Evolutionary conservation across 2,113 vertebrate species (phyloP), one percentile per base, ranked within the genome.

Genomic region (Tachysurus vachellii): DNA sequence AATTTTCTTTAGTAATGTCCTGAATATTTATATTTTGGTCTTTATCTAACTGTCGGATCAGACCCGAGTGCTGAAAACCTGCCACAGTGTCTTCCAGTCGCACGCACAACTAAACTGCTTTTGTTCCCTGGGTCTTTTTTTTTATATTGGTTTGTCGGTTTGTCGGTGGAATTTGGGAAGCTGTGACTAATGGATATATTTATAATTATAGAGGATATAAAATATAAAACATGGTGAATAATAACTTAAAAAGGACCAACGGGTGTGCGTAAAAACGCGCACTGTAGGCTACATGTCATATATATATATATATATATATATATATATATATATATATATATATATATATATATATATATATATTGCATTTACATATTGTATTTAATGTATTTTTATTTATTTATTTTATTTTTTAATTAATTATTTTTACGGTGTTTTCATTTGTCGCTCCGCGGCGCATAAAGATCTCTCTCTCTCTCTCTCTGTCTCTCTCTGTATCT

Each of bases 41-140:
- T 26, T 7, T 53, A 11, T 76, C 53, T 53, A 76, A 50, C 53
- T 76, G 47, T 76, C 73, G 73, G 73, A 53, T 54, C 50, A 80
- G 28, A 21, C 16, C 3, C 53, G 77, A 57, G 53, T 36, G 53
- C 50, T 53, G 11, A 57, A 57, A 80, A 57, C 12, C 75, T 53
- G 44, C 21, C 73, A 77, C 75, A n/a, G 75, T 31, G n/a, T 28
- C 50, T 14, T 77, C 10, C 47, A 53, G 75, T 77, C 75, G 75
- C 75, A 77, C 70, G 75, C 75, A 77, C 70, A 54, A 77, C 75
- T 77, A 2, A 54, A 54, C 50, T 80, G 77, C 77, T 80, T 36
- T 36, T 57, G 53, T 36, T 80, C n/a, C 16, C 53, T 5, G 4
- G 47, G 47, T 50, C 8, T 50, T 50, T 50, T 3, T 3, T 50